Evolutionary conservation across 2,888 invertebrate species (phyloP), one percentile per base, ranked within the genome.

Genomic region (Acanthopleura granulata): DNA sequence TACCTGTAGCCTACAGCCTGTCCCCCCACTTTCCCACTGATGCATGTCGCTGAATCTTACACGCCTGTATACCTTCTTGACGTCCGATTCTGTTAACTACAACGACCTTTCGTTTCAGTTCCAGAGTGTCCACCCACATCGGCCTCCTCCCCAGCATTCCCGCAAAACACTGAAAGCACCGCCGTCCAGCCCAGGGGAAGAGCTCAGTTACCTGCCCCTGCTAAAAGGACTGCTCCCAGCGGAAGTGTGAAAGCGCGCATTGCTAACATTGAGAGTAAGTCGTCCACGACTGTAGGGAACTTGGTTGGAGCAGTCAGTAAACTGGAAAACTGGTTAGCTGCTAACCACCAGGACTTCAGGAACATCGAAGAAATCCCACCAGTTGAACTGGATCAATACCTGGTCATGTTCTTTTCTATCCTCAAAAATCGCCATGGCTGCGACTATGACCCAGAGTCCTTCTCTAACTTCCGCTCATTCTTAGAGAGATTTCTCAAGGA

Each of bases 361-460:
- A 27, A 27, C 29, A 66, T 66, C 1, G 66, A 66, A 66, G 29
- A 22, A 22, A 66, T 66, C 66, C 66, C 66, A 6, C 66, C 66
- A 1, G 22, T 14, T 66, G 66, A 66, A 66, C 29, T 66, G 22
- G 66, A 66, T 14, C 1, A 6, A 1, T 66, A 66, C 25, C 66
- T 66, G 22, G 66, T 66, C 29, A 6, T 6, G 4, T 66, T 66
- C 25, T 66, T 66, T 27, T 22, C 25, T 6, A 66, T 66, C 6
- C 66, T 66, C 27, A 66, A 66, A 66, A 66, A 66, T 25, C 66
- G 66, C 29, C 66, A 66, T 27, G 66, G 66, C 66, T 27, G 66
- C 25, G 66, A 66, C 22, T 66, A 66, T 27, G 66, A 66, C 29
- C 66, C 66, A 27, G 66, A 66, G 25, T 66, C 66, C 14, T 66